Base-by-base conservation (phyloP, 1,140 invertebrate genomes). In the Leptinotarsa defecta region DNA sequence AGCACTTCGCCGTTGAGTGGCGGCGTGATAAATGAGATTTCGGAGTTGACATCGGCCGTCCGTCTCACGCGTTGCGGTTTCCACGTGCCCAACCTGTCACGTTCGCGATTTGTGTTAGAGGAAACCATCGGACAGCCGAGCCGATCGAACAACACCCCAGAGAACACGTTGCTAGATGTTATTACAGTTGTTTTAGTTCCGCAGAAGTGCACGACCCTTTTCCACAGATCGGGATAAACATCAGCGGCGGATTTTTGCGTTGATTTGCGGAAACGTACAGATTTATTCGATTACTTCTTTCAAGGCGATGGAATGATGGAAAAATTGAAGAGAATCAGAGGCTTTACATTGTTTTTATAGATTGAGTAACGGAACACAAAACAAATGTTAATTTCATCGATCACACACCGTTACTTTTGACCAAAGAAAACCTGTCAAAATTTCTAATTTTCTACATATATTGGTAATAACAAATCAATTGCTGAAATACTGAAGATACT, bases 131-230 rank as follows among this genome's bases (percentile, higher is more conserved):
- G 63, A 52, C 76, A 61, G 76, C 74, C 74, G 43, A 57, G 57
- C 76, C 68, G 76, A 79, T 75, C 76, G 76, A 80, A 80, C 71
- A 72, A 68, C 74, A 73, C 79, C 77, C 79, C 34, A n/a, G 77
- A 70, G 79, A 77, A 68, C 65, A 68, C 74, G 71, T 75, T 77
- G 74, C 76, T 77, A 62, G 74, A 80, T 80, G 79, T 79, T 80
- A 80, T 80, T 80, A 80, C 76, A 79, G 74, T 80, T 80, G 79
- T 79, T 80, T 79, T 78, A 76, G 73, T 79, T 77, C 76, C 62
- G 43, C 65, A 76, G 74, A 77, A 76, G 61, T 52, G 62, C 11
- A 34, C 57, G 24, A 27, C 49, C 49, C 67, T n/a, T 48, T 48
- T 67, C 34, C 43, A 6, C 4, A 15, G 64, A 67, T n/a, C 64